Evolutionary conservation across 1,140 invertebrate species (phyloP), one percentile per base, ranked within the genome.

Genomic region (Cotesia chilonis): DNA sequence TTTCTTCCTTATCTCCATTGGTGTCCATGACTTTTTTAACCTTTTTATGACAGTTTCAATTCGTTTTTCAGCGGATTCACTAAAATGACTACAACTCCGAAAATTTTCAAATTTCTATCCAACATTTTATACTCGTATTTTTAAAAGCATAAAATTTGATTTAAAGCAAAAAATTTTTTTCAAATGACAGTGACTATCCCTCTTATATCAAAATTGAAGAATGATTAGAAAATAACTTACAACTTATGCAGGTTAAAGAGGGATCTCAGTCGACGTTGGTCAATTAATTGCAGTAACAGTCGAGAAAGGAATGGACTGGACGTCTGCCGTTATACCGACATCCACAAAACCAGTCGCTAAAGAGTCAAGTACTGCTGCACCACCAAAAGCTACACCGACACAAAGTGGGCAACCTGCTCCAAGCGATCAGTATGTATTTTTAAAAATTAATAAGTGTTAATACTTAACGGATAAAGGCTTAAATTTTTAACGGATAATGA

Each of bases 241-340:
- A 47, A 47, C 41, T 47, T 10, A 6, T 47, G 60, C 79, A 99
- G 68, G 86, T 92, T 69, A 89, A 92, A 37, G 94, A 94, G 71
- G 93, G 94, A 72, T 90, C 90, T 3, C 92, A 94, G 93, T 97
- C 0, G 90, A 94, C 70, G 91, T 98, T 14, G 96, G 96, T 28
- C 91, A 93, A 80, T 80, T 96, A 72, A 94, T 98, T 66, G 97
- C 95, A 70, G 90, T 98, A 54, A 92, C 96, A 79, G 95, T 96
- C 10, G 92, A 93, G 75, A 93, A 93, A 81, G 92, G 76, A 61
- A 83, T 82, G 78, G 84, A 87, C 71, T 80, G 79, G 79, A 84
- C 82, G 52, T 80, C 80, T 20, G 75, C 78, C 38, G 82, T 89
- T 17, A 61, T 85, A 69, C 84, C 88, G 47, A 51, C 83, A n/a